Percentiles rank a stretch among this genome's conserved stretches.
These are phyloP conservation scores for Phylloscopus collybita DNA, from an alignment of 2,797 vertebrate genomes.

Conservation along the genomic window DNA sequence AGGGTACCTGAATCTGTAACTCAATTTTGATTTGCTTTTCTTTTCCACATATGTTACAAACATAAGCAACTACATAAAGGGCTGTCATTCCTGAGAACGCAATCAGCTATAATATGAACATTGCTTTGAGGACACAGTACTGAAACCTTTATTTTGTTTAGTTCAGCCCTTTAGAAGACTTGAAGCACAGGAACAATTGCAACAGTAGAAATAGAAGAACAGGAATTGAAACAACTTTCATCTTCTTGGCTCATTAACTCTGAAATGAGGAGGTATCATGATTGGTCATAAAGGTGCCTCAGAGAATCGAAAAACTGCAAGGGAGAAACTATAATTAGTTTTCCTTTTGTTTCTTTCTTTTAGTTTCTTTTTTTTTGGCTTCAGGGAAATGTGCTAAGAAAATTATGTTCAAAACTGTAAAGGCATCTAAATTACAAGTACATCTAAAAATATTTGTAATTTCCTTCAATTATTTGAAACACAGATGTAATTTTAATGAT, in stretches of 20 bases:
- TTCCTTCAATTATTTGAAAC: neutral
- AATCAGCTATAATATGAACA: neutral
- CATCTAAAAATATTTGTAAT: neutral
- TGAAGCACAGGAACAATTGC: constrained; percentile 24
- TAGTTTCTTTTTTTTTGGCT: neutral
- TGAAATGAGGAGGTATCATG: constrained; percentile 49
- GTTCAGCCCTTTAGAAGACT: constrained; percentile 40
- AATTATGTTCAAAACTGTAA: neutral
- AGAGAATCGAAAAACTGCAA: constrained; percentile 40
- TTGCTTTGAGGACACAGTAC: constrained; percentile 19
- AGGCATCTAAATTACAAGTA: neutral
- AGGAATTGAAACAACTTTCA: constrained; percentile 59
- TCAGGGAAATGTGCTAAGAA: neutral
- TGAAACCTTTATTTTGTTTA: constrained; percentile 28
- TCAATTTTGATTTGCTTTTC: neutral
- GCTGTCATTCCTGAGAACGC: neutral
- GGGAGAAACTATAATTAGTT: constrained; percentile 25
- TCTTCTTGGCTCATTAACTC: constrained; percentile 71
- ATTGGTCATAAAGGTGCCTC: constrained; percentile 50
- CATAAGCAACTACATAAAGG: neutral
- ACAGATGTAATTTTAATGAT: neutral
- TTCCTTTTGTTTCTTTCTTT: neutral
- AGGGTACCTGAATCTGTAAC: neutral
- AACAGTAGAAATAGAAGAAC: constrained; percentile 15
- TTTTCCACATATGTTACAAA: neutral